Base-by-base conservation (phyloP, 2,113 vertebrate species). In the Crotalus viridis region DNA sequence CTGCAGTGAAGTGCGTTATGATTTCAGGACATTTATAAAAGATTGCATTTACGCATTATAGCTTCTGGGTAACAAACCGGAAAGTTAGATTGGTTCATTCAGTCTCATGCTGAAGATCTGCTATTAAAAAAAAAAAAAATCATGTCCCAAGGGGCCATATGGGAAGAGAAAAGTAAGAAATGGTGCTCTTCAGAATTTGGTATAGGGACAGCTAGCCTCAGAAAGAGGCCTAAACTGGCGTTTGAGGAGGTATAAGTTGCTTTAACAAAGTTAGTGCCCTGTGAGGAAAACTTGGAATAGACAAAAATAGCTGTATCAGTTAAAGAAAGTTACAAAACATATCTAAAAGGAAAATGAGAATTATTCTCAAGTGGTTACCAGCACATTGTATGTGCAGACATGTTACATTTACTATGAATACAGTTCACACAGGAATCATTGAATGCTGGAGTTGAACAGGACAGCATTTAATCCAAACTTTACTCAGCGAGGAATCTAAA, bases 31-130 rank as follows among this genome's bases (percentile, higher is more conserved):
- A 55, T 56, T 89, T 87, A 55, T 0, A 89, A 64, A 90, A 93
- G 46, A 64, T 64, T 91, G 33, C 0, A 19, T 64, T 46, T 89
- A 89, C 1, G 28, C 55, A 0, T 55, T 0, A 0, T 10, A 0
- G 57, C 88, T 91, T 56, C 85, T 48, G 95, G 91, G 93, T 74
- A 90, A 87, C 56, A 0, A 87, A 69, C 6, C 46, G 15, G 57
- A 61, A 85, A 15, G 46, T 0, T 51, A 1, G 0, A 0, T 55
- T 17, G 59, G 24, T 19, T 91, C 69, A 8, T 81, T 81, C 10
- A 33, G 56, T 1, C 0, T 33, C 85, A 92, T 59, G 0, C 87
- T 51, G 39, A 33, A 0, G 5, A 4, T 90, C 91, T 88, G 54
- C 39, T 92, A 46, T 46, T 86, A 19, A 0, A 88, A 10, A 3